Evolutionary conservation across 2,888 invertebrate species (phyloP).

Genomic region (Xanthia icteritia): DNA sequence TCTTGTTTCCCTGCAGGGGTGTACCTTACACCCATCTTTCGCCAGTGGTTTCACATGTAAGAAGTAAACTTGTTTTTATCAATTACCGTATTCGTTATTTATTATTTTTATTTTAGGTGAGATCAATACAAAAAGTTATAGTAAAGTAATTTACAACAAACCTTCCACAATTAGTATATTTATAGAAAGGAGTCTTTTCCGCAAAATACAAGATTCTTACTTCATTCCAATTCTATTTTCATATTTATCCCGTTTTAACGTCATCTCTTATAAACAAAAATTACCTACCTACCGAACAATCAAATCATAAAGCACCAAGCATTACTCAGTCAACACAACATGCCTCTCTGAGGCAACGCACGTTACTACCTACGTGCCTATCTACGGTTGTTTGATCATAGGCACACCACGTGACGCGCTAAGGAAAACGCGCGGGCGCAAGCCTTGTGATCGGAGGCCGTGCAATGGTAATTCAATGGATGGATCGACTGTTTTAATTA

Average conservation of each 20-base stretch:
- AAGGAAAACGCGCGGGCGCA: constrained; percentile 51
- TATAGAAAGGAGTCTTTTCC: not conserved
- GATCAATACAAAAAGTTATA: not conserved
- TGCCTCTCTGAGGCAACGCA: constrained; percentile 51
- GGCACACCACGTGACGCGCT: constrained; percentile 32
- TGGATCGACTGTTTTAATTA: constrained; percentile 17
- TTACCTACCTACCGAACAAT: not conserved
- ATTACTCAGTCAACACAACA: not conserved
- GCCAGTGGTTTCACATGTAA: not conserved
- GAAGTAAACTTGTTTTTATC: not conserved
- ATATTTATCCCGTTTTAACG: not conserved
- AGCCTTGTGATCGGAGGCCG: constrained; percentile 42
- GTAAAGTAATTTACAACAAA: not conserved
- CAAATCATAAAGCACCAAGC: not conserved
- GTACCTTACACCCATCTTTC: not conserved
- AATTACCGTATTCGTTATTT: not conserved
- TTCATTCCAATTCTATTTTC: not conserved
- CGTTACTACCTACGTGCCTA: constrained; percentile 37
- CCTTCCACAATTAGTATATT: not conserved
- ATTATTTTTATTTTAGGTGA: not conserved
- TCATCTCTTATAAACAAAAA: not conserved
- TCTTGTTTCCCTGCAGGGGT: not conserved
- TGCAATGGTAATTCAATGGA: constrained; percentile 47
- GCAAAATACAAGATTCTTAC: not conserved
- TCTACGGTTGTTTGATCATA: constrained; percentile 33